These are phyloP conservation scores for Ateles fusciceps DNA, from an alignment of 2,797 vertebrate species.

Conservation along the genomic window DNA sequence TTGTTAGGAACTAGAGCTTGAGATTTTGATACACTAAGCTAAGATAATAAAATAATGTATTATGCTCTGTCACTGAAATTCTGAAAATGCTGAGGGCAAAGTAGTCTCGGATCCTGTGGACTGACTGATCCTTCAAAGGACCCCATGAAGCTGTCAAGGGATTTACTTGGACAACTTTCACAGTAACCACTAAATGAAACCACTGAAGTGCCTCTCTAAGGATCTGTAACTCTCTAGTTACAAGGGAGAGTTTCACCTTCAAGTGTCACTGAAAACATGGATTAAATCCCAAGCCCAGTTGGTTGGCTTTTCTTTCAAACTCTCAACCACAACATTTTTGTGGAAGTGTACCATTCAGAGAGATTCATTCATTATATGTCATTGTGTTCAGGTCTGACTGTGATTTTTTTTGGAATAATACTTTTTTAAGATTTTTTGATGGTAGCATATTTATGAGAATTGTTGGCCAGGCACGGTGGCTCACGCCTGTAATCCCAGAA, in stretches of 20 bases:
- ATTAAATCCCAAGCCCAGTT: not conserved
- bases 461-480: no score
- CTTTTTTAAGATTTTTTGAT: not conserved
- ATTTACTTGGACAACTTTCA: not conserved
- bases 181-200: not conserved
- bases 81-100: not conserved
- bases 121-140: not conserved
- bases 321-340: not conserved
- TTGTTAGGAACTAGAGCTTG: not conserved
- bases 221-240: not conserved
- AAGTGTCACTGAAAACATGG: not conserved
- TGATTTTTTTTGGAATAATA: not conserved
- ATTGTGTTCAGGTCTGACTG: not conserved
- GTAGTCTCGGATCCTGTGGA: not conserved
- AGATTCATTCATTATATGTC: not conserved
- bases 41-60: not conserved
- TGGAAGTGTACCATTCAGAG: not conserved
- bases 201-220: not conserved
- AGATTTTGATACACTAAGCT: not conserved
- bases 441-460: not conserved
- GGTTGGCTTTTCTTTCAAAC: not conserved
- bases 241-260: not conserved
- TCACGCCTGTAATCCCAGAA: no score
- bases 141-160: not conserved
- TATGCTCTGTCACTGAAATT: not conserved